Evolutionary conservation across 92 coral and sea anemone genomes (phyloP).

Genomic region (Epizoanthus ramosus): DNA sequence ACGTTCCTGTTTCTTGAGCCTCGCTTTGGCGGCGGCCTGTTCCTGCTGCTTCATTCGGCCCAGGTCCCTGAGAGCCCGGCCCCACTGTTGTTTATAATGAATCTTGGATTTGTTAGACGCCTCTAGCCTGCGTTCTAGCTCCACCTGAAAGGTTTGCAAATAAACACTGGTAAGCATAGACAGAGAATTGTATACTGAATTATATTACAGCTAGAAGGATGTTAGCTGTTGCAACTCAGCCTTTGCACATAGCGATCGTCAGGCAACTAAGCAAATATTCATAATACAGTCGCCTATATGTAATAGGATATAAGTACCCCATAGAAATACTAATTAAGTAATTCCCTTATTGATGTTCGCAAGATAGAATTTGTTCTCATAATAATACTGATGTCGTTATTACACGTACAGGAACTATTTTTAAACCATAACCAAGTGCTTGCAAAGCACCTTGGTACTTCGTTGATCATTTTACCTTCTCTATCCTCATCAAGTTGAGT

Average conservation of each 20-base stretch:
- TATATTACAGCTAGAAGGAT: too few species aligned
- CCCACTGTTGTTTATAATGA: conserved; percentile 99
- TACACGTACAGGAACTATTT: neutral
- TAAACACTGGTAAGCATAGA: neutral
- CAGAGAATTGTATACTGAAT: neutral
- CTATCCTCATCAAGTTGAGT: conserved; percentile 79
- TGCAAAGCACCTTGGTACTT: neutral
- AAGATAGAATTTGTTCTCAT: too few species aligned
- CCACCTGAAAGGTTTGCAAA: conserved; percentile 53
- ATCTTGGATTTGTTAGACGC: conserved; percentile 92
- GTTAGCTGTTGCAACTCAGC: too few species aligned
- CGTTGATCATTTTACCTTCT: conserved; percentile 61
- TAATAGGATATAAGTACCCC: too few species aligned
- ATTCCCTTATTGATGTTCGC: too few species aligned
- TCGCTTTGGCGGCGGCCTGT: conserved; percentile 88
- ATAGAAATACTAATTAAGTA: too few species aligned
- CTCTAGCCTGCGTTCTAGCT: conserved; percentile 93
- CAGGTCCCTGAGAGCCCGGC: conserved; percentile 94
- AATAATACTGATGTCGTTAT: too few species aligned
- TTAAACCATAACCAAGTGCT: conserved; percentile 1
- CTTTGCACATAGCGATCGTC: too few species aligned
- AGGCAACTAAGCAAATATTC: too few species aligned
- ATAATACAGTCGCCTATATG: too few species aligned
- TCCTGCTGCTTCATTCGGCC: conserved; percentile 96
- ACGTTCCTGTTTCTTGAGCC: conserved; percentile 93